These are phyloP conservation scores for Rousettus madagascariensis DNA, from an alignment of 2,797 vertebrate genomes.

Conservation along the genomic window DNA sequence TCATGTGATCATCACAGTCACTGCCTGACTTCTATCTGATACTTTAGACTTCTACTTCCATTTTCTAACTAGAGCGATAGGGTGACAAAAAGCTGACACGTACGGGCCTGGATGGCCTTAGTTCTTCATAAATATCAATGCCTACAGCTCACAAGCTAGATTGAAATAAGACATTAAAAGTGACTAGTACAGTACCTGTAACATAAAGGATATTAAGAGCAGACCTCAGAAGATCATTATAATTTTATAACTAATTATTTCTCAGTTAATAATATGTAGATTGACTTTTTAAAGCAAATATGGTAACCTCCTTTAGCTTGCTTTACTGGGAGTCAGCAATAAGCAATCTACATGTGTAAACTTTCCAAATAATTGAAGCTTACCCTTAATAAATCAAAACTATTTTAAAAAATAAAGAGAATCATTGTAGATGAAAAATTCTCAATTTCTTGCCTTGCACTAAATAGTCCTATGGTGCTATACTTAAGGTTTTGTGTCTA, in stretches of 20 bases:
- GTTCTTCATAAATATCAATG: not conserved
- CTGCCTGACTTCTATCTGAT: not conserved
- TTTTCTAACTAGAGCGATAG: not conserved
- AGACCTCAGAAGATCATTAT: not conserved
- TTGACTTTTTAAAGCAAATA: conserved; percentile 12
- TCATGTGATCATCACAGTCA: not conserved
- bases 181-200: not conserved
- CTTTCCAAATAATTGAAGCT: conserved; percentile 28
- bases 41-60: not conserved
- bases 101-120: not conserved
- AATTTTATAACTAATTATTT: not conserved
- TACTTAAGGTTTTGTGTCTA: not conserved
- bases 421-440: not conserved
- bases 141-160: not conserved
- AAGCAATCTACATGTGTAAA: not conserved
- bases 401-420: not conserved
- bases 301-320: not conserved
- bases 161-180: not conserved
- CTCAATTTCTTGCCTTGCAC: not conserved
- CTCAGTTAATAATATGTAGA: not conserved
- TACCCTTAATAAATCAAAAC: not conserved
- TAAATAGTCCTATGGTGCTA: not conserved
- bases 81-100: accelerated
- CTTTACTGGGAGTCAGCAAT: not conserved
- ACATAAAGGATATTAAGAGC: not conserved